Percentiles rank a stretch among this genome's conserved stretches.
phyloP scores from a whole-genome alignment of 1,140 invertebrate genomes.

The Hypothenemus hampei region DNA sequence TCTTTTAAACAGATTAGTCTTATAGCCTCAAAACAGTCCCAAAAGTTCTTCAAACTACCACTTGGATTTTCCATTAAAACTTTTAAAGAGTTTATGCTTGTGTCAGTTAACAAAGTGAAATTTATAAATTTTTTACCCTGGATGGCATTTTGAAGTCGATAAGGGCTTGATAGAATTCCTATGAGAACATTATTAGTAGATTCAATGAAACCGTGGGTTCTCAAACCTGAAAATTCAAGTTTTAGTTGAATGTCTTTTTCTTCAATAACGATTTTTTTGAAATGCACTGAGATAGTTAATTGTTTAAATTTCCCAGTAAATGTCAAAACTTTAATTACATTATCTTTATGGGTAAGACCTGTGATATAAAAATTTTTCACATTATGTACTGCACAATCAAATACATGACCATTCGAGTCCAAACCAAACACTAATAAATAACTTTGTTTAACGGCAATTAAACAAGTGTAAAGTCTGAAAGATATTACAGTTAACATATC shows the following conservation, averaged over 20 bases:
- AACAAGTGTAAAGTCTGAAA: slow-evolving; percentile 16
- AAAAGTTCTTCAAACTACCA: slow-evolving; percentile 26
- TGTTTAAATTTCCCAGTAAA: slow-evolving; percentile 31
- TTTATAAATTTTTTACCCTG: slow-evolving; percentile 25
- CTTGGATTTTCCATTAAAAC: slow-evolving; percentile 29
- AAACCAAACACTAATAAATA: slow-evolving; percentile 29
- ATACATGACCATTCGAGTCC: slow-evolving; percentile 17
- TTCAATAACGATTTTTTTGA: slow-evolving; percentile 27
- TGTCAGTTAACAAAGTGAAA: slow-evolving; percentile 31
- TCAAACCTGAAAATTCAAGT: slow-evolving; percentile 20
- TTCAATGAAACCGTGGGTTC: slow-evolving; percentile 28
- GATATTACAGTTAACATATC: slow-evolving; percentile 27
- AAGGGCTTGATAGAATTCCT: slow-evolving; percentile 26
- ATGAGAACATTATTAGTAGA: slow-evolving; percentile 30
- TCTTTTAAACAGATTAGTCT: slow-evolving; percentile 35
- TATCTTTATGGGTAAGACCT: slow-evolving; percentile 27
- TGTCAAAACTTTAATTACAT: slow-evolving; percentile 31
- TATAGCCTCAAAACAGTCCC: slow-evolving; percentile 37
- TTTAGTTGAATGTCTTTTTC: slow-evolving; percentile 28
- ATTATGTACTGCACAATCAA: slow-evolving; percentile 26
- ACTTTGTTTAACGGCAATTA: slow-evolving; percentile 30
- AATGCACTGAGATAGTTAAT: slow-evolving; percentile 27
- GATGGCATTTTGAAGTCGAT: slow-evolving; percentile 23
- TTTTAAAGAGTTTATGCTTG: slow-evolving; percentile 26
- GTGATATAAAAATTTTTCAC: slow-evolving; percentile 30